phyloP scores from a whole-genome alignment of 2,888 invertebrate genomes.

The Ormyrus labotus region DNA sequence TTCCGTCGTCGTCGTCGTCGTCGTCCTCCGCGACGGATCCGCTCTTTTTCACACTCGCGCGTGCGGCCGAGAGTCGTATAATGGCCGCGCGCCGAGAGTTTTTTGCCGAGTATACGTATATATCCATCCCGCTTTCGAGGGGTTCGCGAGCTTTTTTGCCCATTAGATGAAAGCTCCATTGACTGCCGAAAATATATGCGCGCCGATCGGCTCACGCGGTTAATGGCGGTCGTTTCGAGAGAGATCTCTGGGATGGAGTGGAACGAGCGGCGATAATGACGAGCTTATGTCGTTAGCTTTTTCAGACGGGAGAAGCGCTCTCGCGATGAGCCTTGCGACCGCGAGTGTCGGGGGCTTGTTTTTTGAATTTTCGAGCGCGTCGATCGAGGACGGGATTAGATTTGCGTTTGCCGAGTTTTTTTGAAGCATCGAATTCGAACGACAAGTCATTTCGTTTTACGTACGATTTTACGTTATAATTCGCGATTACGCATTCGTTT shows the following conservation, averaged over 20 bases:
- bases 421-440: too few species aligned
- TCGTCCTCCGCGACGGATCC: slow-evolving; percentile 53
- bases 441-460: too few species aligned
- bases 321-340: too few species aligned
- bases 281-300: neutral
- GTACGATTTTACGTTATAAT: too few species aligned
- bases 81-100: neutral
- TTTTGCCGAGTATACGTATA: slow-evolving; percentile 33
- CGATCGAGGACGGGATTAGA: too few species aligned
- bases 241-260: too few species aligned
- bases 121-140: slow-evolving; percentile 52
- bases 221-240: too few species aligned
- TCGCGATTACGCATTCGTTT: too few species aligned
- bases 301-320: neutral
- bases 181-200: slow-evolving; percentile 23
- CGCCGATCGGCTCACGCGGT: neutral
- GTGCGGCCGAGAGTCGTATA: neutral
- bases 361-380: too few species aligned
- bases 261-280: neutral
- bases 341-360: too few species aligned
- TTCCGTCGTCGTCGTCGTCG: slow-evolving; percentile 44
- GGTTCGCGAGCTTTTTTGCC: slow-evolving; percentile 34
- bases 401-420: too few species aligned
- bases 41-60: slow-evolving; percentile 52
- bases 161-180: slow-evolving; percentile 43